Conservation (phyloP, 2,888 invertebrate genomes). For the Anorthoa munda region DNA sequence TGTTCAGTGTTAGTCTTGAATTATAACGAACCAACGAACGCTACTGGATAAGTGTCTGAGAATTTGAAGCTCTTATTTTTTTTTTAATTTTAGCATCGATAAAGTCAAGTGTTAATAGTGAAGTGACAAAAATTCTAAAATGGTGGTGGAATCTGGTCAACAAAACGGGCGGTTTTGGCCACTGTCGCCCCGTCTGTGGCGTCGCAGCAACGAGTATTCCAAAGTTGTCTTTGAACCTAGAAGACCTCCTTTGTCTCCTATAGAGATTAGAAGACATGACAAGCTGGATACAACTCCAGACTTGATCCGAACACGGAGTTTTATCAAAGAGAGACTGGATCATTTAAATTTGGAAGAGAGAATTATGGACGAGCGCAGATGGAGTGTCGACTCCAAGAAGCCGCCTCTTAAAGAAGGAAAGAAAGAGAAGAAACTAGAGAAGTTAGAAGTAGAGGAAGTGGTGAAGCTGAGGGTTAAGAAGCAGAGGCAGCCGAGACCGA, state of each 20-base stretch:
- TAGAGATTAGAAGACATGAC: conserved; percentile 78
- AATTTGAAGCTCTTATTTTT: conserved; percentile 50
- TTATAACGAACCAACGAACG: conserved; percentile 30
- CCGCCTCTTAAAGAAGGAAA: conserved; percentile 83
- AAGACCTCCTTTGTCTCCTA: conserved; percentile 83
- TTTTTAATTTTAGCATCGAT: conserved; percentile 71
- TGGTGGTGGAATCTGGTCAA: conserved; percentile 88
- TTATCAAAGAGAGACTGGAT: conserved; percentile 81
- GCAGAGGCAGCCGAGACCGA: conserved; percentile 85
- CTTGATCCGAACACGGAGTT: conserved; percentile 80
- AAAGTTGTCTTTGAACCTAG: conserved; percentile 88
- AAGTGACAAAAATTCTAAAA: conserved; percentile 76
- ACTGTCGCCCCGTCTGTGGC: conserved; percentile 87
- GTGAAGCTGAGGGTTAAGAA: conserved; percentile 86
- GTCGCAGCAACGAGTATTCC: conserved; percentile 87
- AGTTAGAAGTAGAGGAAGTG: conserved; percentile 75
- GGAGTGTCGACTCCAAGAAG: conserved; percentile 84
- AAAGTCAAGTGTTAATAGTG: conserved; percentile 74
- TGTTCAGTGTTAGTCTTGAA: conserved; percentile 55
- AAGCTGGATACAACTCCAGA: conserved; percentile 81
- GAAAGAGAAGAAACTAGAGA: conserved; percentile 63
- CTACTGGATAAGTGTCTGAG: conserved; percentile 37
- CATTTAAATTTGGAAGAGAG: conserved; percentile 82
- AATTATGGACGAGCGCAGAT: conserved; percentile 75
- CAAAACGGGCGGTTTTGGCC: conserved; percentile 87